Conservation (phyloP, 2,797 vertebrate genomes). For the Odontamblyopus rebecca region DNA sequence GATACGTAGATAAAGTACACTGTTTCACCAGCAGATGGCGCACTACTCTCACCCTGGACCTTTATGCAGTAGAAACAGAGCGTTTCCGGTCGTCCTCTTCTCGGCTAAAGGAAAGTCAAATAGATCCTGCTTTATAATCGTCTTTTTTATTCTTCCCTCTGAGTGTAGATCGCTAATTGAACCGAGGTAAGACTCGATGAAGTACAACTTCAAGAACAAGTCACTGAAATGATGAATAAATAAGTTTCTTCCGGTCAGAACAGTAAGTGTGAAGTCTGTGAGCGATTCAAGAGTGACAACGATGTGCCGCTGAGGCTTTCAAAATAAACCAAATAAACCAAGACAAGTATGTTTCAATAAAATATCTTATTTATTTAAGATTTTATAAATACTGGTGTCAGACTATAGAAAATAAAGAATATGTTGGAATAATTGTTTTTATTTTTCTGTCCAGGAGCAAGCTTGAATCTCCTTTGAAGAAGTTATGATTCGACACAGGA, state of each 20-base stretch:
- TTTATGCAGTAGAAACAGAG: neutral
- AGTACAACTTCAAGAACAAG: neutral
- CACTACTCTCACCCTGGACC: neutral
- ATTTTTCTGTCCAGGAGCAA: constrained; percentile 33
- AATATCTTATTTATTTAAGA: no score
- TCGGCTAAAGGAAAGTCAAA: neutral
- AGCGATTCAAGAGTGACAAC: neutral
- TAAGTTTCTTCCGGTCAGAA: neutral
- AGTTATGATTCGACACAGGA: constrained; percentile 63
- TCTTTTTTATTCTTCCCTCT: neutral
- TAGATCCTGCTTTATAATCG: neutral
- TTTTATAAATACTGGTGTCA: neutral
- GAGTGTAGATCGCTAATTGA: neutral
- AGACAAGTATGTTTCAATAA: no score
- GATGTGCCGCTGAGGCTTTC: neutral
- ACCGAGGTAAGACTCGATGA: neutral
- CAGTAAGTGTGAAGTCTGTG: neutral
- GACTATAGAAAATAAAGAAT: constrained; percentile 5
- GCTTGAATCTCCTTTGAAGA: constrained; percentile 10
- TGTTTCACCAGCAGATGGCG: constrained; percentile 4
- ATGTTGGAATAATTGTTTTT: neutral
- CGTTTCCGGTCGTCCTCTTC: neutral
- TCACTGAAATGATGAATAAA: neutral
- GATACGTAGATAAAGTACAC: neutral
- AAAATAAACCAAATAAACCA: neutral